Conservation (phyloP, 2,888 invertebrate species). For the Drosophila peninsularis region DNA sequence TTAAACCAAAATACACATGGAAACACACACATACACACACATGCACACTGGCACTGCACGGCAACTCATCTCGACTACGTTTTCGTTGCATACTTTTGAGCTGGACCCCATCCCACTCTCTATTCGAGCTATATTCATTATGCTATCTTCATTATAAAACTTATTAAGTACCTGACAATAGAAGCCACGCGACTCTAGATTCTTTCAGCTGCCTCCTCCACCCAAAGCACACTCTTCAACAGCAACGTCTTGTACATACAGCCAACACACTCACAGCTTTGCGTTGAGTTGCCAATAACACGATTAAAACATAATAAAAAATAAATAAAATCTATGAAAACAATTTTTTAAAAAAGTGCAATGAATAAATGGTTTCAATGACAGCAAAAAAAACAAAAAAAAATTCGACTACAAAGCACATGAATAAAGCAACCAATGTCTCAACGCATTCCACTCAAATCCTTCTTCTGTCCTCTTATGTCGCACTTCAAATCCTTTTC, state of each 20-base stretch:
- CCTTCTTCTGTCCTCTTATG: conserved; percentile 12
- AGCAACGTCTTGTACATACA: conserved; percentile 61
- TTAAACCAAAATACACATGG: conserved; percentile 18
- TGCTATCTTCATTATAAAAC: conserved; percentile 24
- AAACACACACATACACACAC: conserved; percentile 16
- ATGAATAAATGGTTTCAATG: conserved; percentile 80
- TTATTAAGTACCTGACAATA: conserved; percentile 81
- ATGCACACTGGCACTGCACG: conserved; percentile 35
- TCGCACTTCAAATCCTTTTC: conserved; percentile 9
- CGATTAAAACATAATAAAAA: not conserved
- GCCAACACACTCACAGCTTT: conserved; percentile 16
- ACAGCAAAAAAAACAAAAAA: conserved; percentile 46
- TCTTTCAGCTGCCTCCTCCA: conserved; percentile 14
- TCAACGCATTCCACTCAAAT: conserved; percentile 13
- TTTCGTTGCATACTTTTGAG: conserved; percentile 42
- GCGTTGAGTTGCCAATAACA: conserved; percentile 51
- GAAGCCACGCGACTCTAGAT: conserved; percentile 41
- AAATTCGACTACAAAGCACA: conserved; percentile 33
- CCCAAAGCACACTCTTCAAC: not conserved
- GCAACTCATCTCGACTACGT: conserved; percentile 40
- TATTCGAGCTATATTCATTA: conserved; percentile 6
- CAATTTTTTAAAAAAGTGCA: conserved; percentile 25
- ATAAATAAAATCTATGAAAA: conserved; percentile 4
- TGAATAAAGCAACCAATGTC: conserved; percentile 5
- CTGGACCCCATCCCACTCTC: conserved; percentile 2